Evolutionary conservation across 2,113 vertebrate genomes (phyloP).

Genomic region (Falcunculus frontatus): DNA sequence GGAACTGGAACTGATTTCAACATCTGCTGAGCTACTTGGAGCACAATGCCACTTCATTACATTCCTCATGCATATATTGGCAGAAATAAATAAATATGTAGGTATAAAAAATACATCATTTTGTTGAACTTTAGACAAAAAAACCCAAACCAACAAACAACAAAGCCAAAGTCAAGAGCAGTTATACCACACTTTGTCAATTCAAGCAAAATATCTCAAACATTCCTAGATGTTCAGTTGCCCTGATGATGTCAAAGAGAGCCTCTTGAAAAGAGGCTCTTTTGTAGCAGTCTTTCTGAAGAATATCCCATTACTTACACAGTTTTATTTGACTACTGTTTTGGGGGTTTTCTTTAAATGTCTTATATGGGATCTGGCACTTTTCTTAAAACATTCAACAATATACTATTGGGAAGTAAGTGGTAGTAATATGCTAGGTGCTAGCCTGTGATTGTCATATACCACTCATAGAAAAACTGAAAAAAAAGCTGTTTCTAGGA

Average conservation of each 20-base stretch:
- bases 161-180: not conserved
- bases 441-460: not conserved
- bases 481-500: not conserved
- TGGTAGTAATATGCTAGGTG: not conserved
- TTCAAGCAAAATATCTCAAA: conserved; percentile 34
- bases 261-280: not conserved
- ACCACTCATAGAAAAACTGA: not conserved
- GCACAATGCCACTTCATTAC: conserved; percentile 67
- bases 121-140: not conserved
- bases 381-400: not conserved
- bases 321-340: conserved; percentile 23
- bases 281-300: not conserved
- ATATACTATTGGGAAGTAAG: not conserved
- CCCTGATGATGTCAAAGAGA: not conserved
- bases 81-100: conserved; percentile 26
- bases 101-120: not conserved
- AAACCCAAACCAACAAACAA: not conserved
- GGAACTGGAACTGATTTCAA: conserved; percentile 66
- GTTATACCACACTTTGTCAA: not conserved
- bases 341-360: not conserved
- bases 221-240: conserved; percentile 49
- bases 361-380: not conserved
- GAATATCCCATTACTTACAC: not conserved
- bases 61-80: conserved; percentile 69
- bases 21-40: conserved; percentile 58